Base-by-base conservation (phyloP, 1,140 invertebrate species). In the Aphaenogaster floridana region DNA sequence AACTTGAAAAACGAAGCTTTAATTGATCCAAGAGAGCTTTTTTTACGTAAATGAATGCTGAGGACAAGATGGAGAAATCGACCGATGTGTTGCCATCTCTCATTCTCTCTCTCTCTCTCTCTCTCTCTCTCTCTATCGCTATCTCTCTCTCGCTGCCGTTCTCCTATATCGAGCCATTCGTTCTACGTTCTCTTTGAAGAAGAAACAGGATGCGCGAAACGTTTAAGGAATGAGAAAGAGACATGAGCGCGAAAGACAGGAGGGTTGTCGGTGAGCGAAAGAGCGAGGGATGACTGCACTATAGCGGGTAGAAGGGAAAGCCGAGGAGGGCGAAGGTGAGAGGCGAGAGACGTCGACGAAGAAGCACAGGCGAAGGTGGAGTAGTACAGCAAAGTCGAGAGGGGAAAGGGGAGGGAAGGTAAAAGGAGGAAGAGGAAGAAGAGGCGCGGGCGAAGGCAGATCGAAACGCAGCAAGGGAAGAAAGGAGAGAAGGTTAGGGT, bases 171-270 rank as follows among this genome's bases (percentile, higher is more conserved):
- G 69, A 63, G n/a, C 36, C 50, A 54, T 83, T 57, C 50, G 66
- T 54, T n/a, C 36, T 63, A 13, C 34, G 34, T 80, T 50, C 50
- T 86, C 57, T 88, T 77, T 81, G 77, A 88, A 88, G 86, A 74
- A 92, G 86, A 87, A 92, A 92, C 91, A 91, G 90, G 89, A 93
- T 90, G 88, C 85, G 86, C 66, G 68, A 45, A 66, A 59, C 36
- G 42, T 34, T 34, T 45, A 54, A 86, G 57, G 54, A 87, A 76
- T 54, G 80, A 87, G 87, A 72, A 87, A 90, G 80, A 86, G 87
- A 85, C 77, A 50, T 50, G 79, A 81, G 52, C 81, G 69, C 87
- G 78, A 88, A 89, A 90, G 68, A 84, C 85, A 78, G 88, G 68
- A 87, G 86, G 86, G 87, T 87, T 83, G 87, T 76, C 87, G 85